Evolutionary conservation across 2,113 vertebrate species (phyloP).

Genomic region (Megalops atlanticus): DNA sequence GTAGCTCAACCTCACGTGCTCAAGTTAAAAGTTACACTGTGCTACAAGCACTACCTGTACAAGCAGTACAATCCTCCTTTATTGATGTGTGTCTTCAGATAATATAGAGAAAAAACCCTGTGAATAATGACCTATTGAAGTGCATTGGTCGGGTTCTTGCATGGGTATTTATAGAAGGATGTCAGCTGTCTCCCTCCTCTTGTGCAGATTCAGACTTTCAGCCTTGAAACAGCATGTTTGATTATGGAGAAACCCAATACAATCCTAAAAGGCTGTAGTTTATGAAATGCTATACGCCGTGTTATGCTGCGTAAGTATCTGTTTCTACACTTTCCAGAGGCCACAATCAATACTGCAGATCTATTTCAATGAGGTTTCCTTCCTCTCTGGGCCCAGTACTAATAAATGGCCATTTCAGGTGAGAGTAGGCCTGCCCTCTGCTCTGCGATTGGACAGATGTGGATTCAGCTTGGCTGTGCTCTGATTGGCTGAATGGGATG

Average conservation of each 20-base stretch:
- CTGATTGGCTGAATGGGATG: not conserved
- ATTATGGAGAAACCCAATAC: conserved; percentile 60
- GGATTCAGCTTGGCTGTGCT: conserved; percentile 47
- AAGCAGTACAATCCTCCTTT: too few species aligned
- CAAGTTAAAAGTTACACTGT: too few species aligned
- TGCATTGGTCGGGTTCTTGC: too few species aligned
- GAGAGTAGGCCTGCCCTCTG: conserved; percentile 45
- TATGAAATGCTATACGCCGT: conserved; percentile 60
- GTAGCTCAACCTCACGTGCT: too few species aligned
- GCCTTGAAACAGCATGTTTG: conserved; percentile 32
- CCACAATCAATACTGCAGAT: conserved; percentile 59
- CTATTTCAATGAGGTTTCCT: conserved; percentile 61
- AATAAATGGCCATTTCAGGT: conserved; percentile 62
- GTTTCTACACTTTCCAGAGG: conserved; percentile 53
- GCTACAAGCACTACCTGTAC: too few species aligned
- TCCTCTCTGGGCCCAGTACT: conserved; percentile 50
- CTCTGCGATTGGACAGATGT: conserved; percentile 51
- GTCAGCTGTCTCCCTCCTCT: not conserved
- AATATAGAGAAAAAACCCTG: too few species aligned
- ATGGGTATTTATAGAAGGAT: not conserved
- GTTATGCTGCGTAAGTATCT: conserved; percentile 56
- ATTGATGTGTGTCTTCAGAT: too few species aligned
- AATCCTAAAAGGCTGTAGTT: conserved; percentile 44
- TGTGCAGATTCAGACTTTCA: too few species aligned
- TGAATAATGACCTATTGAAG: too few species aligned